These are phyloP conservation scores for Anabas testudineus DNA, from an alignment of 2,797 vertebrate species.

Conservation along the genomic window DNA sequence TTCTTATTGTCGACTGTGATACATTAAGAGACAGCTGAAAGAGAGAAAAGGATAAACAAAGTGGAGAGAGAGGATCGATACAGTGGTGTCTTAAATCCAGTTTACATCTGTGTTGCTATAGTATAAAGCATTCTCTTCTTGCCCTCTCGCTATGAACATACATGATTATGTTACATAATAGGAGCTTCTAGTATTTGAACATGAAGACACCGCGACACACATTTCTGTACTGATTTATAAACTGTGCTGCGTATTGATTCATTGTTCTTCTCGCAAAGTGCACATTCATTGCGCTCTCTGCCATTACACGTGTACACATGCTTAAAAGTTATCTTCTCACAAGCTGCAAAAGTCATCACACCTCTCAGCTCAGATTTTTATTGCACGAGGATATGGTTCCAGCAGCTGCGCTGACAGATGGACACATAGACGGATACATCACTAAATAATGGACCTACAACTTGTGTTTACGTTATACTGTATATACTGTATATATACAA, in stretches of 20 bases:
- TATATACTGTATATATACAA: neutral
- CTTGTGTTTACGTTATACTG: neutral
- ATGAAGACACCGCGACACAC: conserved; percentile 1
- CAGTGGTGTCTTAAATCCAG: neutral
- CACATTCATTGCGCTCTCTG: conserved; percentile 27
- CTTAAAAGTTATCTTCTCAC: conserved; percentile 55
- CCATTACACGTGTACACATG: conserved; percentile 38
- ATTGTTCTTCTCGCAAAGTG: conserved; percentile 35
- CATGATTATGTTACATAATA: conserved; percentile 15
- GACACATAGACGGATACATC: conserved; percentile 45
- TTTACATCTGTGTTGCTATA: conserved; percentile 35
- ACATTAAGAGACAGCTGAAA: conserved; percentile 19
- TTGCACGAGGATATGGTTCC: conserved; percentile 68
- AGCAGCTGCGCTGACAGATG: conserved; percentile 68
- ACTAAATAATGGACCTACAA: conserved; percentile 24
- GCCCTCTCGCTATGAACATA: conserved; percentile 15
- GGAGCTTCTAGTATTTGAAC: neutral
- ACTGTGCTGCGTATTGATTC: conserved; percentile 2
- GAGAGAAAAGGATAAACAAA: conserved; percentile 3
- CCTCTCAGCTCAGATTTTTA: conserved; percentile 73
- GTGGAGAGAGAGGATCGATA: conserved; percentile 9
- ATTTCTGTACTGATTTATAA: neutral
- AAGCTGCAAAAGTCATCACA: conserved; percentile 70
- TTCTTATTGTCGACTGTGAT: conserved; percentile 19
- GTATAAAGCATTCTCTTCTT: conserved; percentile 1